Base-by-base conservation (phyloP, 2,113 vertebrate species). In the Archocentrus centrarchus region DNA sequence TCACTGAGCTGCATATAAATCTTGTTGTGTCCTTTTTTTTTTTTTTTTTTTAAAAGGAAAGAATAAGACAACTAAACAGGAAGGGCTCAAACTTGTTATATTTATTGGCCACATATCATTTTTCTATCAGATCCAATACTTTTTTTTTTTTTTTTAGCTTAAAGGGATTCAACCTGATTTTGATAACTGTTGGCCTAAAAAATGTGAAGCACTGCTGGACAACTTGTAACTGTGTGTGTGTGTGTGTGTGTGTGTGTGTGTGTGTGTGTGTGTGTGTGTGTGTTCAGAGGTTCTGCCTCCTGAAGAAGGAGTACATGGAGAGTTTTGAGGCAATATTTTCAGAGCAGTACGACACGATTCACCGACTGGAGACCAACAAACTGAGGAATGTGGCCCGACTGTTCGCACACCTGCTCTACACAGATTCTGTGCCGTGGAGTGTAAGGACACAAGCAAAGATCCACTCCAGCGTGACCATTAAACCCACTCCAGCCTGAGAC, bases 241-340 rank as follows among this genome's bases (percentile, higher is more conserved):
- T 66, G 15, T 75, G 35, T 66, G 30, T 61, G 11, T 80, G 18
- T 77, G 15, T 44, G 20, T 24, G 20, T 68, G 30, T 66, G 15
- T 75, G 35, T 66, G 30, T 61, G 11, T 80, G 15, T 44, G 20
- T 24, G 20, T 68, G 30, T 66, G 15, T 75, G 35, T 66, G 30
- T 61, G 11, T 80, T 1, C 88, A 99, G 98, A 96, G 98, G 88
- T 99, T 99, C 96, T 99, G 98, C 84, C 93, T 99, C 94, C 91
- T 99, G 84, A 99, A 98, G 95, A 99, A 99, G 75, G 98, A 99
- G 86, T 99, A 99, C 70, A 99, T 99, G 98, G 98, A 99, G 93
- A 96, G 97, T 68, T 99, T 99, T 88, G 98, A 99, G 95, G 96
- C 94, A 41, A 99, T 99, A 94, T 99, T 99, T 91, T 94, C 97